Evolutionary conservation across 92 coral and sea anemone genomes (phyloP).

Genomic region (Ricordea florida): DNA sequence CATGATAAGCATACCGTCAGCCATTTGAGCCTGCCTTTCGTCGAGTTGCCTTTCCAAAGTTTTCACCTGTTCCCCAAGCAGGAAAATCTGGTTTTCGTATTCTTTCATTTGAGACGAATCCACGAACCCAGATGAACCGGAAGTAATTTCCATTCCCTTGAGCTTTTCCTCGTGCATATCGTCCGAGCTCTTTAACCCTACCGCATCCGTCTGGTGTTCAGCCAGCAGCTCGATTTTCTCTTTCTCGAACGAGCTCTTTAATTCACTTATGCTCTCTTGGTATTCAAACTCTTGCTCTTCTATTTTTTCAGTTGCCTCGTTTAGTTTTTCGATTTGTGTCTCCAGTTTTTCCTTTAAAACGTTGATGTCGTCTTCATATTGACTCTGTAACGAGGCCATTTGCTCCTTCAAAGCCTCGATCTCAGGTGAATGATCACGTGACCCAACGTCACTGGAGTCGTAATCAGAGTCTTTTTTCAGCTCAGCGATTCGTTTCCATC

Average conservation of each 20-base stretch:
- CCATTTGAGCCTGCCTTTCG: conserved; percentile 46
- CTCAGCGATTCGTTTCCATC: conserved; percentile 37
- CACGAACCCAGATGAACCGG: conserved; percentile 3
- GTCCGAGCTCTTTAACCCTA: neutral
- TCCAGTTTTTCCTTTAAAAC: conserved; percentile 75
- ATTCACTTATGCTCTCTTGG: conserved; percentile 66
- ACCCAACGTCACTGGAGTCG: conserved; percentile 39
- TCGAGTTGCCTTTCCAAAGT: conserved; percentile 36
- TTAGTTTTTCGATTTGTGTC: conserved; percentile 48
- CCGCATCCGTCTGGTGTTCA: conserved; percentile 53
- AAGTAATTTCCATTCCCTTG: neutral
- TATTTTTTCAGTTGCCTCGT: conserved; percentile 65
- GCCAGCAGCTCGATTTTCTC: conserved; percentile 35
- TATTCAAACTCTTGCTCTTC: conserved; percentile 82
- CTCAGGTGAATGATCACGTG: conserved; percentile 48
- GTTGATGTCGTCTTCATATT: conserved; percentile 71
- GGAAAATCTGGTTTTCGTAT: conserved; percentile 55
- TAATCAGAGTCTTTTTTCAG: conserved; percentile 45
- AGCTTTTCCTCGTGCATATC: conserved; percentile 17
- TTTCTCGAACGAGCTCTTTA: conserved; percentile 46
- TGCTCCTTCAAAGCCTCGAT: conserved; percentile 53
- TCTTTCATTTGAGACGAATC: conserved; percentile 67
- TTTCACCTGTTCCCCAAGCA: conserved; percentile 57
- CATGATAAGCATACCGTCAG: conserved; percentile 65
- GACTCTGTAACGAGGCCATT: conserved; percentile 46